Evolutionary conservation across 2,888 invertebrate genomes (phyloP).

Genomic region (Limnephilus marmoratus): DNA sequence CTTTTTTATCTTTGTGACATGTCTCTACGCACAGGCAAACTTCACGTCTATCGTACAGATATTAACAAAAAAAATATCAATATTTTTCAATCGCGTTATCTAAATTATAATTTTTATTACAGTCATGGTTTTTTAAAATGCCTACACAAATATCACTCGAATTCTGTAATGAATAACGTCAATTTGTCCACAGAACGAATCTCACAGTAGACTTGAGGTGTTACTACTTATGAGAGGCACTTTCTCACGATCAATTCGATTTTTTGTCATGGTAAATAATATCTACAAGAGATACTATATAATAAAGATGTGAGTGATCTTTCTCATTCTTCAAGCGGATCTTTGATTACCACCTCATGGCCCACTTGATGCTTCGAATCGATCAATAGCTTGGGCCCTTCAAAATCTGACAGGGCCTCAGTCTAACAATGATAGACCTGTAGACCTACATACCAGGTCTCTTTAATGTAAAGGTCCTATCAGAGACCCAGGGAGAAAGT

Average conservation of each 20-base stretch:
- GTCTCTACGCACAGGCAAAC: not conserved
- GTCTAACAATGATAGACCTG: not conserved
- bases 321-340: slow-evolving; percentile 10
- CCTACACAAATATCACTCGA: not conserved
- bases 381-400: slow-evolving; percentile 7
- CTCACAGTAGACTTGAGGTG: not conserved
- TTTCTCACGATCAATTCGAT: not conserved
- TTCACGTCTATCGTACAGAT: not conserved
- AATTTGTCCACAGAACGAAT: not conserved
- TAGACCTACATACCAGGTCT: not conserved
- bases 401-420: not conserved
- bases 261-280: not conserved
- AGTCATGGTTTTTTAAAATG: not conserved
- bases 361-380: not conserved
- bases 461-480: not conserved
- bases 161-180: not conserved
- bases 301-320: not conserved
- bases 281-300: not conserved
- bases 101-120: not conserved
- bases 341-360: slow-evolving; percentile 6
- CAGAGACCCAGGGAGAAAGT: not conserved
- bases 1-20: too few species aligned
- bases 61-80: not conserved
- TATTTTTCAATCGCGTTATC: not conserved
- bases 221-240: not conserved